Percentiles rank a stretch among this genome's conserved stretches.
phyloP scores from a whole-genome alignment of 2,113 vertebrate species.

The Corythoichthys intestinalis region DNA sequence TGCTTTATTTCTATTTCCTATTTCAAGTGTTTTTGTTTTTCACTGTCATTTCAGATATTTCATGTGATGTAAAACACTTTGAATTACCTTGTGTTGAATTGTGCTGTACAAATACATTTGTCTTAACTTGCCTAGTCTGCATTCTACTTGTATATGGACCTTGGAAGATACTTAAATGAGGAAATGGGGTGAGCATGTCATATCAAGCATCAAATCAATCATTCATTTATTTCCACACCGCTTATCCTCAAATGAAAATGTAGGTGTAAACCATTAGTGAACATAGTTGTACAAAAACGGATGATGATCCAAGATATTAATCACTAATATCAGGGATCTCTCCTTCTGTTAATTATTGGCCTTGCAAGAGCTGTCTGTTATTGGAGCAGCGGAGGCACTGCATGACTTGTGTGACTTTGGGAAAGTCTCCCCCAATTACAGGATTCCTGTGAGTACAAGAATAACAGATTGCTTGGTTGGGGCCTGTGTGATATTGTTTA shows the following conservation, averaged over 20 bases:
- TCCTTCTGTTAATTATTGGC: not conserved
- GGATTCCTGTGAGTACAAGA: slow-evolving; percentile 44
- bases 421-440: slow-evolving; percentile 53
- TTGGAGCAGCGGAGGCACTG: slow-evolving; percentile 14
- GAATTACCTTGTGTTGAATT: too few relatives aligned
- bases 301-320: not conserved
- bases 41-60: too few relatives aligned
- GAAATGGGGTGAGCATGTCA: too few relatives aligned
- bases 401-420: slow-evolving; percentile 60
- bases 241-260: not conserved
- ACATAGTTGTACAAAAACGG: not conserved
- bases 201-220: too few relatives aligned
- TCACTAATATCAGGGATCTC: not conserved
- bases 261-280: not conserved
- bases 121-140: too few relatives aligned
- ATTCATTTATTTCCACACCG: too few relatives aligned
- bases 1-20: too few relatives aligned
- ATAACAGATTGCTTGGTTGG: slow-evolving; percentile 58
- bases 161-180: too few relatives aligned
- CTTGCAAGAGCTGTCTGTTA: slow-evolving; percentile 12
- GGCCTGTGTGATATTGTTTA: slow-evolving; percentile 51
- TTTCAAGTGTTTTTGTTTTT: too few relatives aligned
- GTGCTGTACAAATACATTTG: too few relatives aligned
- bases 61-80: too few relatives aligned
- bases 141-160: too few relatives aligned